Evolutionary conservation across 2,888 invertebrate genomes (phyloP).

Genomic region (Agriopis leucophaearia): DNA sequence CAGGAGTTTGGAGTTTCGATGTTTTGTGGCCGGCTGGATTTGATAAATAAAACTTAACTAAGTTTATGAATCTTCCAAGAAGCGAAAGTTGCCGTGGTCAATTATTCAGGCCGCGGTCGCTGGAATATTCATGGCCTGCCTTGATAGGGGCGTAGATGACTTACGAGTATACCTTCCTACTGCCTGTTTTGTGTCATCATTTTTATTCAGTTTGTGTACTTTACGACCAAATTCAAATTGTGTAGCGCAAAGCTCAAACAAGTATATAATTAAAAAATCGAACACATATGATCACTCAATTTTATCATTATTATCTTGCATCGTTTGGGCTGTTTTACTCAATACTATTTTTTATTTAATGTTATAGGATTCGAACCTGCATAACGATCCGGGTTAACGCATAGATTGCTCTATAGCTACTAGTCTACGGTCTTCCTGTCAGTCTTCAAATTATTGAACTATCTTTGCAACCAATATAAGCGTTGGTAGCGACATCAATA

Average conservation of each 20-base stretch:
- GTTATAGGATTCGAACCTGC: no score
- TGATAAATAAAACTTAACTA: conserved; percentile 50
- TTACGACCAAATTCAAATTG: conserved; percentile 5
- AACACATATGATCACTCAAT: no score
- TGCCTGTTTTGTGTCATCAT: conserved; percentile 4
- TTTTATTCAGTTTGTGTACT: conserved; percentile 4
- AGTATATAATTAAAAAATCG: no score
- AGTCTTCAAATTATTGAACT: no score
- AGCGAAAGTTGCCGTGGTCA: conserved; percentile 37
- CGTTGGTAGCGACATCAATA: no score
- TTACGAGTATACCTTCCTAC: conserved; percentile 15
- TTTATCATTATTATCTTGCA: no score
- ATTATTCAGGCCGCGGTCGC: conserved; percentile 30
- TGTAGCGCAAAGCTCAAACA: not conserved
- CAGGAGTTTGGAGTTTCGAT: conserved; percentile 46
- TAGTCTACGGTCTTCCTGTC: no score
- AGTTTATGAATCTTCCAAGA: conserved; percentile 48
- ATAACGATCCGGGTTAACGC: no score
- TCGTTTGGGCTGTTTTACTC: no score
- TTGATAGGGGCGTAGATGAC: conserved; percentile 16
- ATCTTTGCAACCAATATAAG: no score
- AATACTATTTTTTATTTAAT: no score
- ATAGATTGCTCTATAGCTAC: no score
- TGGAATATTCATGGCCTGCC: conserved; percentile 36
- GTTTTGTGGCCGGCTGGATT: conserved; percentile 42